Conservation (phyloP, 2,888 invertebrate genomes). For the Andrena bucephala region DNA sequence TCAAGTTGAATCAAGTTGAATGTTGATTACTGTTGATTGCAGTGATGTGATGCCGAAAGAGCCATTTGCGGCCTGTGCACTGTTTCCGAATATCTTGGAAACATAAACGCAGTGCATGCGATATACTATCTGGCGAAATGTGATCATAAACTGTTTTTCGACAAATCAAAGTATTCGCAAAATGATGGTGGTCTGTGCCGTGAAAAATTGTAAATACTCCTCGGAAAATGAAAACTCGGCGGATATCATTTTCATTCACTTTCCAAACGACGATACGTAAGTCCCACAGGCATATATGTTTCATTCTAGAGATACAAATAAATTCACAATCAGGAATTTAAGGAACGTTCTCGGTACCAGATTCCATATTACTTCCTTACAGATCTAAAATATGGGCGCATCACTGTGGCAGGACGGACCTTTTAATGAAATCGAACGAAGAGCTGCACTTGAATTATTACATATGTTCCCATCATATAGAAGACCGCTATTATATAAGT, state of each 20-base stretch:
- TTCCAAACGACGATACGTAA: conserved; percentile 74
- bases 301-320: not conserved
- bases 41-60: too few relatives aligned
- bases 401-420: conserved; percentile 71
- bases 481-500: conserved; percentile 71
- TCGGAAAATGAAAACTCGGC: conserved; percentile 70
- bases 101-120: too few relatives aligned
- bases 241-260: conserved; percentile 72
- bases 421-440: conserved; percentile 69
- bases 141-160: not conserved
- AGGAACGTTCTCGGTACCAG: not conserved
- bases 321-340: not conserved
- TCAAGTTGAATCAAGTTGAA: too few relatives aligned
- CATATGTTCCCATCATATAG: conserved; percentile 75
- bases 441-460: conserved; percentile 74
- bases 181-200: conserved; percentile 72
- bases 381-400: conserved; percentile 74
- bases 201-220: conserved; percentile 72
- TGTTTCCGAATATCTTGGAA: too few relatives aligned
- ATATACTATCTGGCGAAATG: too few relatives aligned
- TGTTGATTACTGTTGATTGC: too few relatives aligned
- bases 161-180: conserved; percentile 4
- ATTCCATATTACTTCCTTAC: conserved; percentile 25
- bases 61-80: too few relatives aligned
- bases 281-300: conserved; percentile 23